A percentile compares a stretch with the other conserved stretches of the same genome.
Evolutionary conservation across 2,888 invertebrate species (phyloP).

Genomic region (Rosalia funebris): DNA sequence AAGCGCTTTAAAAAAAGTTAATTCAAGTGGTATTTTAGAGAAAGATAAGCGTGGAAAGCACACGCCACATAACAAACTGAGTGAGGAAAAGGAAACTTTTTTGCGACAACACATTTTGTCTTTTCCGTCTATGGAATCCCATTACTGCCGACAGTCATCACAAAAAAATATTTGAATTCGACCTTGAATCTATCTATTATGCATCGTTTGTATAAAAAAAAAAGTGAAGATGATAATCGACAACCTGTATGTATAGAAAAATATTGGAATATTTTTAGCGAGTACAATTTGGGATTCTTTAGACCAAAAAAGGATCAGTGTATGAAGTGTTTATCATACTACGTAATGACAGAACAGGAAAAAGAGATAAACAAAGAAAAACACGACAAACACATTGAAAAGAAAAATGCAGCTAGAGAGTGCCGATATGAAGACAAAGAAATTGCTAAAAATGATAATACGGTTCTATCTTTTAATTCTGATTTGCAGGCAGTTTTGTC

Average conservation of each 20-base stretch:
- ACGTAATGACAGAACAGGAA: constrained; percentile 12
- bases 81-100: constrained; percentile 27
- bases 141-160: constrained; percentile 40
- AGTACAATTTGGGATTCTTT: constrained; percentile 9
- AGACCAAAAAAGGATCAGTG: constrained; percentile 6
- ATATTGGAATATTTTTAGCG: constrained; percentile 1
- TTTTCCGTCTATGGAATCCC: constrained; percentile 41
- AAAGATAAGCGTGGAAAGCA: constrained; percentile 42
- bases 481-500: constrained; percentile 47
- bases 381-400: constrained; percentile 2
- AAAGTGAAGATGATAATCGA: constrained; percentile 25
- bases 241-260: constrained; percentile 37
- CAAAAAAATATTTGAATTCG: constrained; percentile 35
- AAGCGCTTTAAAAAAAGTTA: neutral
- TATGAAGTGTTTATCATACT: constrained; percentile 15
- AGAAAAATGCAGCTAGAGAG: constrained; percentile 18
- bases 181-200: constrained; percentile 42
- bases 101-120: constrained; percentile 37
- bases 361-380: constrained; percentile 9
- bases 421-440: constrained; percentile 9
- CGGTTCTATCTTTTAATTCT: constrained; percentile 15
- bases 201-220: constrained; percentile 42
- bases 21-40: constrained; percentile 29
- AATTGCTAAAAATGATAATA: constrained; percentile 10
- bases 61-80: constrained; percentile 32